A percentile compares a stretch with the other conserved stretches of the same genome.
These are phyloP conservation scores for Leucophenga varia DNA, from an alignment of 1,140 invertebrate species.

Conservation along the genomic window DNA sequence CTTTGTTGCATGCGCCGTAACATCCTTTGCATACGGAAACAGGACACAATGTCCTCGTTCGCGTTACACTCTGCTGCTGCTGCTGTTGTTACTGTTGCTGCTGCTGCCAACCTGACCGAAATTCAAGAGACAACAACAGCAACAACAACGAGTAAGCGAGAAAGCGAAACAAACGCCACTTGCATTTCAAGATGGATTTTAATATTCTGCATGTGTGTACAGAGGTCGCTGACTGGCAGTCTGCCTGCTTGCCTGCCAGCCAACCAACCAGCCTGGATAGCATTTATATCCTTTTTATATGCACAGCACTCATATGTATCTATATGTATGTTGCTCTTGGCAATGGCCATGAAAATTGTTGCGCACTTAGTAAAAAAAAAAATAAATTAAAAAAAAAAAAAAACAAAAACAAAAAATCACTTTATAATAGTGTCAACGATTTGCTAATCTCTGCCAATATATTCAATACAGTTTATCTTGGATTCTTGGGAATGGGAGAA, in stretches of 20 bases:
- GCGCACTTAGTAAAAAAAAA: background rate
- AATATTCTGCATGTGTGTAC: conserved; percentile 54
- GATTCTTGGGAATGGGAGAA: too few species aligned
- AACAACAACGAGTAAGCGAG: background rate
- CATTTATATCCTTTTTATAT: background rate
- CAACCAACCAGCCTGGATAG: conserved; percentile 2
- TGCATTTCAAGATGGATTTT: conserved; percentile 53
- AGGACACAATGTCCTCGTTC: conserved; percentile 51
- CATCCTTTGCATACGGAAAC: conserved; percentile 54
- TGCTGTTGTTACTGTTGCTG: conserved; percentile 2
- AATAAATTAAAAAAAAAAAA: background rate
- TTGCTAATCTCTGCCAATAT: background rate
- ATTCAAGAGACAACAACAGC: conserved; percentile 10
- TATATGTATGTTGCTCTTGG: conserved; percentile 37
- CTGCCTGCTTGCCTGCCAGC: background rate
- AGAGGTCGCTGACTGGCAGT: conserved; percentile 40
- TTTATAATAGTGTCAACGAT: too few species aligned
- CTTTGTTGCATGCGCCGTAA: conserved; percentile 38
- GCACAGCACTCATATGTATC: conserved; percentile 17
- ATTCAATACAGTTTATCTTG: too few species aligned
- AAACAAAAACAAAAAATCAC: background rate
- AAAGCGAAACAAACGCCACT: conserved; percentile 28
- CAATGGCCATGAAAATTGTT: conserved; percentile 47
- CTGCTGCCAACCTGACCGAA: conserved; percentile 48
- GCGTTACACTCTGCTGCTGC: background rate